phyloP scores from a whole-genome alignment of 2,113 vertebrate species.

The Neopipo cinnamomea region DNA sequence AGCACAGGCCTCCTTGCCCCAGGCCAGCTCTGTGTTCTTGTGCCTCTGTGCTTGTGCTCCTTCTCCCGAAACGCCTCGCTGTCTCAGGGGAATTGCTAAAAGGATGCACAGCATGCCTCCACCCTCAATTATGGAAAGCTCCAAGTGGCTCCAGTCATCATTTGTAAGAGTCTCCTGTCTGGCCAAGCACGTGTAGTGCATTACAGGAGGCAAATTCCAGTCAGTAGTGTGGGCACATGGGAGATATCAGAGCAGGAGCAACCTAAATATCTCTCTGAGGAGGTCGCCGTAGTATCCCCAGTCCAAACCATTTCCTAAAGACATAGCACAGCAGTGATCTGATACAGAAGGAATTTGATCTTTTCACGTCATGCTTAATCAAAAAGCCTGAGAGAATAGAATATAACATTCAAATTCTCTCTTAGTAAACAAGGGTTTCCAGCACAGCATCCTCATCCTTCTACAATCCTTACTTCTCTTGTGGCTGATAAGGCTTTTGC shows the following conservation, averaged over 20 bases:
- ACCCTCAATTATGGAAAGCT: not conserved
- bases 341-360: not conserved
- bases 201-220: not conserved
- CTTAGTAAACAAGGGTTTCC: not conserved
- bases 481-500: not conserved
- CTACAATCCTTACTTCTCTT: not conserved
- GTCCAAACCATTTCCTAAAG: not conserved
- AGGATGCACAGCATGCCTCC: not conserved
- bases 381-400: not conserved
- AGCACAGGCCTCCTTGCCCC: not conserved
- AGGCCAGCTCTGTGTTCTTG: not conserved
- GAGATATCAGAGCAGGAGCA: not conserved
- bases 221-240: not conserved
- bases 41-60: not conserved
- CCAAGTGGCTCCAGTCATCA: not conserved
- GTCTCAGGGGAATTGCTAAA: not conserved
- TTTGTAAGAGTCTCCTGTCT: not conserved
- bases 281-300: not conserved
- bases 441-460: not conserved
- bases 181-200: fast-evolving
- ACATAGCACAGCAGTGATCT: not conserved
- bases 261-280: not conserved
- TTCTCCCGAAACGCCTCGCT: not conserved
- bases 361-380: not conserved
- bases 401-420: not conserved